Base-by-base conservation (phyloP, 2,113 vertebrate genomes). In the Scopus umbretta region DNA sequence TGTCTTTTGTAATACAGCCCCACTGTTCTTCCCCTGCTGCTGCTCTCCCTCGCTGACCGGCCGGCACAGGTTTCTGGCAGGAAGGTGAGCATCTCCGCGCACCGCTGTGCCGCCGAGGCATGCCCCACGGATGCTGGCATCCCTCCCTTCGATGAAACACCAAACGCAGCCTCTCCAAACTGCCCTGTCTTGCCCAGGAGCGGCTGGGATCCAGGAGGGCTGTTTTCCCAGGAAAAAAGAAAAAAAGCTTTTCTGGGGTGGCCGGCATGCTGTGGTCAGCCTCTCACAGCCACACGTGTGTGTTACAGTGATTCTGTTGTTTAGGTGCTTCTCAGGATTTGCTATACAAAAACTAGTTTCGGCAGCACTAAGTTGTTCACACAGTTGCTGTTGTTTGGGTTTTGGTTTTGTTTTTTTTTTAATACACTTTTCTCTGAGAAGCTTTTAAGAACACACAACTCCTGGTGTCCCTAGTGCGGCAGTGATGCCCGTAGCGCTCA, bases 101-200 rank as follows among this genome's bases (percentile, higher is more conserved):
- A 6, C 49, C 0, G 25, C 70, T 59, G 10, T 49, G 40, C 75
- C 2, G 3, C 63, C 3, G 10, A 29, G 45, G n/a, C 2, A 0
- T 53, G 71, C 23, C 71, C 76, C 47, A 8, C 0, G 3, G 73
- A 23, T 0, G 2, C 38, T 65, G 71, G 20, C 80, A 85, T 66
- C 62, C 58, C 17, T 80, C 61, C 32, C 59, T 38, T 34, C 5
- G 0, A 12, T 3, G 1, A 9, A 85, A 67, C 62, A 74, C 67
- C 0, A 0, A 23, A 56, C 7, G 0, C 58, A 67, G 32, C 58
- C 49, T 88, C 58, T 67, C 58, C 52, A 32, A 6, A 50, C 47
- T 62, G 80, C 40, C 36, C 5, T 43, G 36, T 30, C 68, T 72
- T 76, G 84, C 75, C 75, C 30, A 21, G 53, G 61, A 70, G 30